These are phyloP conservation scores for Scleropages formosus DNA, from an alignment of 2,797 vertebrate species.

Conservation along the genomic window DNA sequence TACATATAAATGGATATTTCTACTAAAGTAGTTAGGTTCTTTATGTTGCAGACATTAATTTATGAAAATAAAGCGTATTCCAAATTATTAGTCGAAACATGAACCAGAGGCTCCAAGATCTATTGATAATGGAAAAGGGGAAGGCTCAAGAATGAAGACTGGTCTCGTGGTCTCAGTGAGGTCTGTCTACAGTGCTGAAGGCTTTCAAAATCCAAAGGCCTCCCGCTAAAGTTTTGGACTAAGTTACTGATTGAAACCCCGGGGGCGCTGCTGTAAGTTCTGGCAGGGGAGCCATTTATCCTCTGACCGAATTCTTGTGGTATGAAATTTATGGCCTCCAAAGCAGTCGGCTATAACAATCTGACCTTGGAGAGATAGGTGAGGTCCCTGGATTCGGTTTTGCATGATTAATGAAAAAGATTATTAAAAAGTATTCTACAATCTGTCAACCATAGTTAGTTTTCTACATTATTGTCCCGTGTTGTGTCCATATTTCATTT, in stretches of 20 bases:
- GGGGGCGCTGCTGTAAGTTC: neutral
- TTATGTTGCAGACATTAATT: neutral
- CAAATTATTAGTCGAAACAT: neutral
- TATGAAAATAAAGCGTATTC: slow-evolving; percentile 2
- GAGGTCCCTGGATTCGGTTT: slow-evolving; percentile 8
- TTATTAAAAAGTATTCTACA: slow-evolving; percentile 7
- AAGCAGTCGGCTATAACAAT: neutral
- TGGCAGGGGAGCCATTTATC: neutral
- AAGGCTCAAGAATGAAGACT: neutral
- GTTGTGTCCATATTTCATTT: neutral
- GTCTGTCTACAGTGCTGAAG: neutral
- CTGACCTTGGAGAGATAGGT: slow-evolving; percentile 7
- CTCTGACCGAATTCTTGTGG: slow-evolving; percentile 14
- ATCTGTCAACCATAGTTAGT: neutral
- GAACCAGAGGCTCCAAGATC: neutral
- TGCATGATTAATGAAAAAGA: slow-evolving; percentile 17
- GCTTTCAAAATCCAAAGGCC: neutral
- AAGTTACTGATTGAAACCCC: neutral
- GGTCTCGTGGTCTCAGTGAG: neutral
- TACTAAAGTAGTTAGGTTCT: neutral
- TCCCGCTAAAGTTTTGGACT: neutral
- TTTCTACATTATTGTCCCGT: neutral
- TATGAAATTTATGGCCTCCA: slow-evolving; percentile 14
- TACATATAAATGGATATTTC: neutral
- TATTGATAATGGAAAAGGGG: no score